A percentile compares a stretch with the other conserved stretches of the same genome.
Evolutionary conservation across 2,797 vertebrate species (phyloP).

Genomic region (Protonibea diacanthus): DNA sequence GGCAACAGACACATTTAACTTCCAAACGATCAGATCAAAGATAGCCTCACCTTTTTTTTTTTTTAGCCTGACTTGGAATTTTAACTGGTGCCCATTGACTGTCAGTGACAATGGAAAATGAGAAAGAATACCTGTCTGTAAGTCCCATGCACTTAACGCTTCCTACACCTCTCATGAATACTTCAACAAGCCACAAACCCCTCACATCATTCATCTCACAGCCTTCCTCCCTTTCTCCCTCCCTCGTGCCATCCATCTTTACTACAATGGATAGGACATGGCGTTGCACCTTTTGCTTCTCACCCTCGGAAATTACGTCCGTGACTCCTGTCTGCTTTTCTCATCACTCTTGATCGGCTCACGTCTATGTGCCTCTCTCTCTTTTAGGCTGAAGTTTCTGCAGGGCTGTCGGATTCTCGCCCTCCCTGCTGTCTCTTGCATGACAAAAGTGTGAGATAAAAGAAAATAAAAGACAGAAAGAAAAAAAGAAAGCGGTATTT

Average conservation of each 20-base stretch:
- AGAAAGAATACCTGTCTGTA: constrained; percentile 35
- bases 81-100: not conserved
- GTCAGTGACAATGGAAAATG: constrained; percentile 1
- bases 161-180: constrained; percentile 63
- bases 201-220: constrained; percentile 43
- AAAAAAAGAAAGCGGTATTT: constrained; percentile 28
- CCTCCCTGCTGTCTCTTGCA: constrained; percentile 1
- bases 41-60: not conserved
- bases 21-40: constrained; percentile 5
- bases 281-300: constrained; percentile 28
- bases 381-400: not conserved
- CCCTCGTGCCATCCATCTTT: constrained; percentile 39
- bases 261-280: constrained; percentile 16
- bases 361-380: not conserved
- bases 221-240: constrained; percentile 26
- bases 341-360: constrained; percentile 30
- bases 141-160: constrained; percentile 37
- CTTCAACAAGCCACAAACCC: constrained; percentile 55
- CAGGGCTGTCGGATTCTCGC: constrained; percentile 21
- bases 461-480: constrained; percentile 10
- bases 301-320: constrained; percentile 38
- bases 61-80: not conserved
- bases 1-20: not conserved
- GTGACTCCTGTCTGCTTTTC: constrained; percentile 36
- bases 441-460: not conserved